Conservation (phyloP, 2,113 vertebrate species). For the Cervus canadensis region DNA sequence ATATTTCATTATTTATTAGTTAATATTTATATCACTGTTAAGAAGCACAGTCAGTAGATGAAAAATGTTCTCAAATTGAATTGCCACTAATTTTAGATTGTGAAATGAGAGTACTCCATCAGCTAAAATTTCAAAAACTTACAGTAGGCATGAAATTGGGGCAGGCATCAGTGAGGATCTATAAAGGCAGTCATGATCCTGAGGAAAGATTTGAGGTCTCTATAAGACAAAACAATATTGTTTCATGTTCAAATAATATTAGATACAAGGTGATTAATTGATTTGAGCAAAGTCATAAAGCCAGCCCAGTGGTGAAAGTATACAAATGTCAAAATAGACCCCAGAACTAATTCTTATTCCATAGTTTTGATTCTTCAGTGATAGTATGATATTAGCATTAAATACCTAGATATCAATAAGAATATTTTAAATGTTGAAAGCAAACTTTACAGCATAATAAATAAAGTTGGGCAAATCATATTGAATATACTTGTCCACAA, state of each 20-base stretch:
- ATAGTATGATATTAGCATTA: neutral
- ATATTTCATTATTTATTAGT: neutral
- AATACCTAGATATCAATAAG: constrained; percentile 15
- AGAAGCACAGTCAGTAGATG: neutral
- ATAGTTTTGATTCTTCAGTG: neutral
- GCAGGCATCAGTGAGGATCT: neutral
- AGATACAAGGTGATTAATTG: neutral
- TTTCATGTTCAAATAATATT: constrained; percentile 24
- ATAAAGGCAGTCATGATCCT: neutral
- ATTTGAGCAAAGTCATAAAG: constrained; percentile 33
- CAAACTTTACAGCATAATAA: constrained; percentile 47
- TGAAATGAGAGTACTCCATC: neutral
- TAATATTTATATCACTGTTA: neutral
- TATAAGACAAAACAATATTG: neutral
- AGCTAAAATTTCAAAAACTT: neutral
- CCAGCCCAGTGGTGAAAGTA: neutral
- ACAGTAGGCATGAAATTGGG: neutral
- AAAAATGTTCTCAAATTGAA: neutral
- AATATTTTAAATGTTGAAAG: constrained; percentile 29
- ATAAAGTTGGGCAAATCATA: constrained; percentile 49
- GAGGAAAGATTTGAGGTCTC: neutral
- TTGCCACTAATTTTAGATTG: neutral
- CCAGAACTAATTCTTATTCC: neutral
- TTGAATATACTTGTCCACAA: constrained; percentile 25
- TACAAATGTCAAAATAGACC: neutral